Evolutionary conservation across 1,140 invertebrate species (phyloP), one percentile per base, ranked within the genome.

Genomic region (Lucilia cuprina): DNA sequence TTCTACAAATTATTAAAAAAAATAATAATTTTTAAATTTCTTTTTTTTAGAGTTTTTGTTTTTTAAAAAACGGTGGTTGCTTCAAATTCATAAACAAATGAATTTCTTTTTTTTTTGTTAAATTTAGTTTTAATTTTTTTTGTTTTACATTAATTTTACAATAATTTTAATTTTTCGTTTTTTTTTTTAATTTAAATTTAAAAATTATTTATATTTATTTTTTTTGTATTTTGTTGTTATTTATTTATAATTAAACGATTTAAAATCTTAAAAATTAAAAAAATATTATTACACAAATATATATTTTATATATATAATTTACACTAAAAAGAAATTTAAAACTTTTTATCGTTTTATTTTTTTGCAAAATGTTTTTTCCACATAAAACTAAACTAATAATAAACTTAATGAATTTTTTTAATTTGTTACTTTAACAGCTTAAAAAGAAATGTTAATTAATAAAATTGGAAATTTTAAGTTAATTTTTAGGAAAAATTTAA

Each of bases 261-360:
- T 80, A 80, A 80, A 80, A 80, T 80, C 77, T 80, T 80, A 80
- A 25, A 80, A 80, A 80, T 34, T 25, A 50, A 5, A 60, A 10
- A n/a, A 30, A 30, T 2, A 30, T 9, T 83, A 70, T 70, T 83
- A 35, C 34, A 83, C 65, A 70, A 41, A 70, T 35, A 83, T 60
- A 83, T 30, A 65, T 83, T 83, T 83, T 70, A 70, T 83, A 70
- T 74, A 83, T 83, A 83, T 83, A 83, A 70, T 83, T 83, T 83
- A 70, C 77, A 80, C 77, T 80, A 80, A 80, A 41, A 50, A 55
- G 8, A 55, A 55, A 55, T 14, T 8, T 3, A 41, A 41, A 41
- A 2, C 7, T 41, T 14, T 55, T 10, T 2, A 17, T 55, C 17
- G 50, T 55, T 55, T 55, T 55, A 17, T 55, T 55, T 55, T 49